Base-by-base conservation (phyloP, 2,797 vertebrate species). In the Sebastiscus tertius region DNA sequence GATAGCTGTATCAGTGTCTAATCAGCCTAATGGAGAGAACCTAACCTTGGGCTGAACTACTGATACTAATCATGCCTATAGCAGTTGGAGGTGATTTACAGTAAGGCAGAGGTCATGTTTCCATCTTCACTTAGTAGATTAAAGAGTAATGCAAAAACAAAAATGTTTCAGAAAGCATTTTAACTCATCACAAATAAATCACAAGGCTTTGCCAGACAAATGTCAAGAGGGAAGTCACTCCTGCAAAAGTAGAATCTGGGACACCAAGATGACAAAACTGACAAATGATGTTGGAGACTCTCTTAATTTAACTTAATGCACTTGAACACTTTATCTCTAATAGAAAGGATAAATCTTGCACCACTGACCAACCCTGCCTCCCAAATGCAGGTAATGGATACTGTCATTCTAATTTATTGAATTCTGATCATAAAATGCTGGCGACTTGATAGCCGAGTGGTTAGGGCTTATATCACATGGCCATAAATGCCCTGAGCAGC, bases 21-120 rank as follows among this genome's bases (percentile, higher is more conserved):
- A 94, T 93, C 85, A 87, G 72, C 46, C 85, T 93, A 92, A 93
- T 89, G 90, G 82, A 88, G 58, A 80, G 60, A 80, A 42, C 4
- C 39, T 52, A 58, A 61, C 46, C 71, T 29, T 22, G n/a, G 1
- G 16, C 58, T 79, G 22, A 72, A 73, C 84, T 77, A 71, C 72
- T 4, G 74, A 63, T 26, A 75, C 60, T 72, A 77, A 81, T 65
- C 60, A 66, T 14, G 42, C 22, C 46, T 20, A 4, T 2, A 27
- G 39, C 54, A 67, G 63, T 36, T 26, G 18, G 22, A 71, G 49
- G 6, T 54, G 72, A 80, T 73, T 72, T 60, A 69, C 6, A 58
- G 49, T 26, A 10, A 24, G 9, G n/a, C 10, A 8, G 22, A 75
- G 11, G 20, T 56, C 9, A 46, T 24, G 42, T 68, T 74, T 63